Base-by-base conservation (phyloP, 2,113 vertebrate genomes). In the Ptilonorhynchus violaceus region DNA sequence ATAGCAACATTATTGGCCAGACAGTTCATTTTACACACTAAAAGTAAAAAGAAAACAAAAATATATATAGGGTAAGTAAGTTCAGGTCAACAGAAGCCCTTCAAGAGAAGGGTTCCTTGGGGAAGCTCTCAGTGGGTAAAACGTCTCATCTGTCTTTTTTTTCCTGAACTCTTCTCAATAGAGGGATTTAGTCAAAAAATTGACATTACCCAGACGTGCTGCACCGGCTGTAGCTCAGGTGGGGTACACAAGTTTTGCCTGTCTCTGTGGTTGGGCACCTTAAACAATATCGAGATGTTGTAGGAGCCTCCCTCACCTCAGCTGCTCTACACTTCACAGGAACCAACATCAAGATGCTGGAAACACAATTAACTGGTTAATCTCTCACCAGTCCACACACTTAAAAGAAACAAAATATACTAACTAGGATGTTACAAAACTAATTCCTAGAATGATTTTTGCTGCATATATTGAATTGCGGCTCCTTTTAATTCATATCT, bases 131-230 rank as follows among this genome's bases (percentile, higher is more conserved):
- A 41, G 44, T 6, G 5, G 17, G 22, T n/a, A 4, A 68, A 80
- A 78, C 5, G 6, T 30, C n/a, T 33, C 11, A 37, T 35, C 42
- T 62, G 13, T 7, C 22, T 41, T 68, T 76, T 87, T 47, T 41
- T 0, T 5, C 18, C 12, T 4, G 11, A 42, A 19, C 9, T 82
- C 25, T 53, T 88, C 46, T n/a, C 23, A 85, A 47, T 12, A 74
- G 55, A 69, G 14, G 9, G 18, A 82, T 63, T 82, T 64, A 31
- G 12, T 72, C 31, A 8, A 33, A 79, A 76, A 46, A 1, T 0
- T 60, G 9, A 18, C 9, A 27, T 44, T 20, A 50, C 21, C 13
- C 14, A 68, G 21, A 39, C 31, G 15, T 0, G 0, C 14, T 62
- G 9, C 35, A 42, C 25, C 22, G 30, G 18, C 52, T 76, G 22